phyloP scores from a whole-genome alignment of 2,888 invertebrate species.

The Tromatobia lineatoria region DNA sequence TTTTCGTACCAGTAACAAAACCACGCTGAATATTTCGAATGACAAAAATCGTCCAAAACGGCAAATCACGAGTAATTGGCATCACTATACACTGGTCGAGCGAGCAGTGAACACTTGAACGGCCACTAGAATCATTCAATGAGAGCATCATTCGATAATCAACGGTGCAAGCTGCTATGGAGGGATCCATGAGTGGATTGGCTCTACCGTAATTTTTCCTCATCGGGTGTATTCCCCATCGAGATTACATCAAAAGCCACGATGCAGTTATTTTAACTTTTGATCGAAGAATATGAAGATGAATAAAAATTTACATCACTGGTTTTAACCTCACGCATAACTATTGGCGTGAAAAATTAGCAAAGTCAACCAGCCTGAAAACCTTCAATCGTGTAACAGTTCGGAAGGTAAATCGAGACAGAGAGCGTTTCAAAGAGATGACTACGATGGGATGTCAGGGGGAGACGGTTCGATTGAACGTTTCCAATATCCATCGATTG shows the following conservation, averaged over 20 bases:
- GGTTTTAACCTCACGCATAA: too few species aligned
- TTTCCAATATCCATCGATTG: slow-evolving; percentile 29
- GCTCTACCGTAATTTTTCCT: background rate
- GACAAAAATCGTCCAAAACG: slow-evolving; percentile 41
- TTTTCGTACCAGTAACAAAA: too few species aligned
- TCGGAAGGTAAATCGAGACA: slow-evolving; percentile 3
- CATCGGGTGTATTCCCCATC: background rate
- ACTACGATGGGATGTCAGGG: slow-evolving; percentile 4
- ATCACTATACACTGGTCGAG: background rate
- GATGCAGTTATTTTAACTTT: background rate
- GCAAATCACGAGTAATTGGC: slow-evolving; percentile 29
- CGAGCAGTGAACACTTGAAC: slow-evolving; percentile 2
- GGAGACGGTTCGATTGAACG: slow-evolving; percentile 14
- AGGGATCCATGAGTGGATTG: background rate
- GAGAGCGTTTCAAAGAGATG: background rate
- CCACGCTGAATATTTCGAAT: slow-evolving; percentile 39
- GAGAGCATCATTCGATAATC: slow-evolving; percentile 14
- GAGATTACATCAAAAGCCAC: background rate
- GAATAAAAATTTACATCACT: background rate
- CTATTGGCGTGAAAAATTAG: background rate
- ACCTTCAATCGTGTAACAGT: slow-evolving; percentile 5
- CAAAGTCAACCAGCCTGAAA: background rate
- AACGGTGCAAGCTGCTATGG: slow-evolving; percentile 16
- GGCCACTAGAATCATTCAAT: slow-evolving; percentile 7
- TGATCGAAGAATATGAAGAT: background rate